Base-by-base conservation (phyloP, 37 sponge, comb jelly and placozoan genomes). In the Axinella damicornis region DNA sequence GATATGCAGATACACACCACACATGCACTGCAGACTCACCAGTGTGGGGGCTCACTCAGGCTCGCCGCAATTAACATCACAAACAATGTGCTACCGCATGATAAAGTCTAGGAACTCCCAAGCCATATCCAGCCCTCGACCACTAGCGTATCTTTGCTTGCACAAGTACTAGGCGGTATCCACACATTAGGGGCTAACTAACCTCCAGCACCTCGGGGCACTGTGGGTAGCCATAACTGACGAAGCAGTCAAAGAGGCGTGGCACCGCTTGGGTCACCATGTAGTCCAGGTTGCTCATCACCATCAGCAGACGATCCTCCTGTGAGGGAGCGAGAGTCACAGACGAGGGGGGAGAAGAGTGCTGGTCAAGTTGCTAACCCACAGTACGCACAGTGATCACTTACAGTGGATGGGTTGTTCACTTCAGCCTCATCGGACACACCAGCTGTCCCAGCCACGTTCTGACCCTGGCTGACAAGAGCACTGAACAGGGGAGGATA, bases 261-360 rank as follows among this genome's bases (percentile, higher is more conserved):
- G 93, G 91, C 11, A 90, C 32, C 53, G 92, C 98, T 58, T 90
- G 88, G 2, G 39, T 71, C 63, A 27, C 67, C 24, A 82, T 71
- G 83, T 88, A 97, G 81, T 76, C 52, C 37, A 90, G 78, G 80
- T 97, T 95, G 61, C 96, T 95, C 71, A 95, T 72, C 18, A 95
- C 78, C 35, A 95, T 87, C 57, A 97, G 81, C 67, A 97, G 79
- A 54, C 76, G 76, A 56, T 93, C 69, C 33, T 92, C 93, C 91
- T 92, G 76, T 21, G 33, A 57, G 38, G 72, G n/a, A 36, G 41
- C 21, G 72, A 22, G 72, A 9, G 28, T n/a, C n/a, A n/a, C n/a
- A 38, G 72, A 2, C 21, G 41, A n/a, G 72, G 39, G 72, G 22
- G 21, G 35, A 73, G 28, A 30, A 0, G 16, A 32, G 21, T 20